phyloP scores from a whole-genome alignment of 2,888 invertebrate species.

The Bursaphelenchus okinawaensis region DNA sequence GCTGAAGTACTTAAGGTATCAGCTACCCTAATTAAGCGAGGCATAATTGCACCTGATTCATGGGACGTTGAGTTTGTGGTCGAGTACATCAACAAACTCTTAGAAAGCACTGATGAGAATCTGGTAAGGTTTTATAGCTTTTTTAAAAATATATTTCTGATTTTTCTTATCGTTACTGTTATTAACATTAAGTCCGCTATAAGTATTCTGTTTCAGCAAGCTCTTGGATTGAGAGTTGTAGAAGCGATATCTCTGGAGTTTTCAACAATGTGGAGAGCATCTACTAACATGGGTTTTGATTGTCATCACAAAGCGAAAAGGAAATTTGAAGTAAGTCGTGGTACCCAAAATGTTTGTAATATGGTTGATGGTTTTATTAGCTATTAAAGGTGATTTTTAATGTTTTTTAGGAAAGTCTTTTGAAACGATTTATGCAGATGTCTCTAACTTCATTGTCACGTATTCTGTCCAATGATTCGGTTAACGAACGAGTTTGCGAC shows the following conservation, averaged over 20 bases:
- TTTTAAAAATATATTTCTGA: conserved; percentile 3
- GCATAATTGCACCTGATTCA: not conserved
- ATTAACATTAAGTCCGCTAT: not conserved
- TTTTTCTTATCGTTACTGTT: conserved; percentile 21
- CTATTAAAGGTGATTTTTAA: conserved; percentile 16
- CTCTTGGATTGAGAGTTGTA: conserved; percentile 77
- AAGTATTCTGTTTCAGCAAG: conserved; percentile 65
- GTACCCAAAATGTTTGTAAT: conserved; percentile 8
- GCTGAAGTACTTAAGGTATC: conserved; percentile 66
- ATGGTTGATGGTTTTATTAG: conserved; percentile 2
- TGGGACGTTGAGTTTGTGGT: conserved; percentile 4
- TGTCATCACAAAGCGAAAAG: conserved; percentile 77
- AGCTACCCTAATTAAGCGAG: conserved; percentile 78
- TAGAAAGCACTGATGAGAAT: conserved; percentile 21
- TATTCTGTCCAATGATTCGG: conserved; percentile 12
- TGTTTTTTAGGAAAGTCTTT: conserved; percentile 64
- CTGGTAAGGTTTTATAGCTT: conserved; percentile 20
- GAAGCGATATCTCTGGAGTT: conserved; percentile 80
- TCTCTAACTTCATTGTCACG: conserved; percentile 60
- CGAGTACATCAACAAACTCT: conserved; percentile 14
- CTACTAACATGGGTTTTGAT: conserved; percentile 81
- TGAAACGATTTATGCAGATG: conserved; percentile 75
- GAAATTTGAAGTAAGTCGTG: conserved; percentile 71
- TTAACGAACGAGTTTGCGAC: conserved; percentile 14
- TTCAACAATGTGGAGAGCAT: conserved; percentile 76